Base-by-base conservation (phyloP, 1,140 invertebrate species). In the Drosophila albomicans region DNA sequence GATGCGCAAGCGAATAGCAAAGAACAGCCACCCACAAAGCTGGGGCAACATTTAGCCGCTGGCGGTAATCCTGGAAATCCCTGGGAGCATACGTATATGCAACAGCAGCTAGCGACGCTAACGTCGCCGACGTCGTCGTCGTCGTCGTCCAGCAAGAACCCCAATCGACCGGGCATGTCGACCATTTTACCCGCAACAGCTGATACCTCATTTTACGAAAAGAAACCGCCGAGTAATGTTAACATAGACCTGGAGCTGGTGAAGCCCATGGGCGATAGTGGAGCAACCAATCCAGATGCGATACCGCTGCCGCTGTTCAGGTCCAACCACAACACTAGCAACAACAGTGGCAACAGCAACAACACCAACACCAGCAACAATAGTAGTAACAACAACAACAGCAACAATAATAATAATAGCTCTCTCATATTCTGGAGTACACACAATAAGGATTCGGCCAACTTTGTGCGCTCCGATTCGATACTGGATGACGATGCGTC, bases 401-500 rank as follows among this genome's bases (percentile, higher is more conserved):
- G 28, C n/a, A 63, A 45, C 30, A 72, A 13, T 30, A 70, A 49
- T 46, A 79, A 72, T 32, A 46, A 16, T 38, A 88, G 52, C 13
- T 75, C 84, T 10, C 51, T 87, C 13, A 51, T 89, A 7, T 78
- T 84, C 32, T 87, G 82, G 82, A 79, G 87, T 5, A 74, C 75
- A 63, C 46, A 79, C 28, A 81, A 80, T 35, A 87, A 87, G 49
- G 89, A 88, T 64, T 78, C 81, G 4, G 89, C 92, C 51, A 95
- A 94, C 69, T 95, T 95, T 91, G 94, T 94, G 41, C 93, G 95
- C 59, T 94, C 95, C 16, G 95, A 95, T 85, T 94, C 94, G 20
- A 94, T 95, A 77, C 88, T 95, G 68, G 94, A 95, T 30, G 95
- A 96, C 59, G 96, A 95, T 79, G 96, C 96, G 79, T 94, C 96